A percentile compares a stretch with the other conserved stretches of the same genome.
phyloP scores from a whole-genome alignment of 2,797 vertebrate species.

The Thaleichthys pacificus region DNA sequence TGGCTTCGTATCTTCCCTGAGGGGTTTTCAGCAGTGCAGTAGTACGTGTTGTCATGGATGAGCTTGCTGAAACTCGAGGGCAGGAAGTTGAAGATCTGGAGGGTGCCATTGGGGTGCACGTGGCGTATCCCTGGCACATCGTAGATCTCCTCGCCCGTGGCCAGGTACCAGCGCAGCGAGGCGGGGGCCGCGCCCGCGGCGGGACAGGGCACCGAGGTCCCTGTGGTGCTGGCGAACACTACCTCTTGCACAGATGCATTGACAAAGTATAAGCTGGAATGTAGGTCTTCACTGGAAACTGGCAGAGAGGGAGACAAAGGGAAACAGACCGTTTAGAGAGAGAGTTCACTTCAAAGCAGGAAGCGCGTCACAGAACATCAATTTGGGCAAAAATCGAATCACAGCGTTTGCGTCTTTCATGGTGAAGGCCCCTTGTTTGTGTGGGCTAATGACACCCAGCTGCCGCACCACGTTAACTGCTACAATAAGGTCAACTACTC shows the following conservation, averaged over 20 bases:
- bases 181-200: slow-evolving; percentile 91
- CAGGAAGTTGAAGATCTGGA: slow-evolving; percentile 99
- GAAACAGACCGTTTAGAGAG: slow-evolving; percentile 21
- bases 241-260: slow-evolving; percentile 99
- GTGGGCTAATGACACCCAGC: too few relatives aligned
- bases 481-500: slow-evolving; percentile 50
- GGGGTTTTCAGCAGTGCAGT: slow-evolving; percentile 99
- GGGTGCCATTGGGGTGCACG: slow-evolving; percentile 97
- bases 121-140: slow-evolving; percentile 99
- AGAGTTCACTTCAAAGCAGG: too few relatives aligned
- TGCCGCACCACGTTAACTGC: slow-evolving; percentile 50
- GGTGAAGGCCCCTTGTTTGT: not conserved
- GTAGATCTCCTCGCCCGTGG: slow-evolving; percentile 98
- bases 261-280: slow-evolving; percentile 99
- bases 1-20: slow-evolving; percentile 99
- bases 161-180: slow-evolving; percentile 97
- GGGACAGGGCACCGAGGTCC: slow-evolving; percentile 97
- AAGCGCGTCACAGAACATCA: too few relatives aligned
- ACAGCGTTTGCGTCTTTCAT: not conserved
- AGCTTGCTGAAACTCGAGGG: slow-evolving; percentile 99
- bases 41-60: slow-evolving; percentile 99
- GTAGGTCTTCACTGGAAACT: slow-evolving; percentile 98
- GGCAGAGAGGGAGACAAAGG: slow-evolving; percentile 57
- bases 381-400: too few relatives aligned
- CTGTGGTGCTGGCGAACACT: slow-evolving; percentile 99